Base-by-base conservation (phyloP, 2,113 vertebrate genomes). In the Haemorhous mexicanus region DNA sequence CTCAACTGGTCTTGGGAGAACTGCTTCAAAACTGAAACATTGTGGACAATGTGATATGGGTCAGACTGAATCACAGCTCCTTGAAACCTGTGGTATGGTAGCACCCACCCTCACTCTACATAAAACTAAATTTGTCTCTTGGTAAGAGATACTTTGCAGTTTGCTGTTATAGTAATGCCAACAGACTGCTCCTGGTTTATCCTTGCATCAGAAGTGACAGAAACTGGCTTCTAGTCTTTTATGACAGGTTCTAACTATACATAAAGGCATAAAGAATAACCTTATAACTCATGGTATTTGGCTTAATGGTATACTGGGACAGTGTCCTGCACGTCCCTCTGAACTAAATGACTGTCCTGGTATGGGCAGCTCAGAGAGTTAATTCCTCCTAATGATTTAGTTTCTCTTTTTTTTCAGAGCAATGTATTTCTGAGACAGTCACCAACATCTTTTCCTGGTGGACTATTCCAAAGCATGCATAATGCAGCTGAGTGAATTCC, bases 181-280 rank as follows among this genome's bases (percentile, higher is more conserved):
- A 35, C 30, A 84, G 43, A 81, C 39, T 47, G 30, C 13, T 90
- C 37, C 55, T 78, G 30, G 47, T 13, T 61, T 74, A 28, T 0
- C 72, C 8, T 26, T 66, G 11, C 7, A 11, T 27, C 39, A 59
- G 49, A 86, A 35, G 28, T 5, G 0, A 62, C 0, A 46, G 18
- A 78, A 84, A 55, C 12, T 4, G 17, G 10, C 17, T 67, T 78
- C 49, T 84, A 24, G 66, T 35, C 4, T 74, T 83, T 58, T 66
- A 44, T 9, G 16, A 35, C 8, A 30, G 15, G 13, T 67, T 19
- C 39, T 64, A 68, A 59, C 27, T 50, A 50, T 6, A 80, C 8
- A 47, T 33, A 0, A 2, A 46, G 8, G 22, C 12, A n/a, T 41
- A 47, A 74, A 56, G 64, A 61, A 78, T 13, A 30, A 41, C 0